Conservation (phyloP, 2,888 invertebrate genomes). For the Dicranocentrus wangi region DNA sequence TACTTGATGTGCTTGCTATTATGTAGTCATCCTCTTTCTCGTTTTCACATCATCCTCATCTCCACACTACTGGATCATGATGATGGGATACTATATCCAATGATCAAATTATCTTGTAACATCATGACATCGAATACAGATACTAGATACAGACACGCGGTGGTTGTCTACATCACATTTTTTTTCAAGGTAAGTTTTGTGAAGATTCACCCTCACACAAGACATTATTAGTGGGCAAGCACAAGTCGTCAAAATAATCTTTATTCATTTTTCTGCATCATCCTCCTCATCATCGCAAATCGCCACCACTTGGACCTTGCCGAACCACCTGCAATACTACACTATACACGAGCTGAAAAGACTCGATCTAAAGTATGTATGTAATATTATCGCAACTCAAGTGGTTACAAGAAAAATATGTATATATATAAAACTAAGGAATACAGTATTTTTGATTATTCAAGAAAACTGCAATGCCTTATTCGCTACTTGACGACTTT, state of each 20-base stretch:
- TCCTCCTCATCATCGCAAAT: not conserved
- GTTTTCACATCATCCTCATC: not conserved
- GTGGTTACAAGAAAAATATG: no score
- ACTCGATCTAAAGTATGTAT: no score
- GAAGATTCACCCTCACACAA: constrained; percentile 39
- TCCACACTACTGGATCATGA: constrained; percentile 11
- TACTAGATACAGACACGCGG: not conserved
- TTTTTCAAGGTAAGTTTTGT: constrained; percentile 34
- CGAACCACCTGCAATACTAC: constrained; percentile 10
- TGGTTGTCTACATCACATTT: not conserved
- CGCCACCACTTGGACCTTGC: constrained; percentile 30
- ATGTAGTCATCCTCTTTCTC: not conserved
- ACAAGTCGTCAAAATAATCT: constrained; percentile 12
- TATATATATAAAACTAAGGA: not conserved
- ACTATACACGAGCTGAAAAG: not conserved
- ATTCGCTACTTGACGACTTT: no score
- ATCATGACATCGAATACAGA: not conserved
- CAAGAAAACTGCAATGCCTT: no score
- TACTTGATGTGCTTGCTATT: not conserved
- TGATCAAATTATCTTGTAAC: constrained; percentile 15
- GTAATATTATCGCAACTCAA: not conserved
- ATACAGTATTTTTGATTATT: not conserved
- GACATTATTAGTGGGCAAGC: constrained; percentile 25
- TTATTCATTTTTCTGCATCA: constrained; percentile 14
- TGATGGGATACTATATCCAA: no score